Base-by-base conservation (phyloP, 2,113 vertebrate genomes). In the Marmota monax region DNA sequence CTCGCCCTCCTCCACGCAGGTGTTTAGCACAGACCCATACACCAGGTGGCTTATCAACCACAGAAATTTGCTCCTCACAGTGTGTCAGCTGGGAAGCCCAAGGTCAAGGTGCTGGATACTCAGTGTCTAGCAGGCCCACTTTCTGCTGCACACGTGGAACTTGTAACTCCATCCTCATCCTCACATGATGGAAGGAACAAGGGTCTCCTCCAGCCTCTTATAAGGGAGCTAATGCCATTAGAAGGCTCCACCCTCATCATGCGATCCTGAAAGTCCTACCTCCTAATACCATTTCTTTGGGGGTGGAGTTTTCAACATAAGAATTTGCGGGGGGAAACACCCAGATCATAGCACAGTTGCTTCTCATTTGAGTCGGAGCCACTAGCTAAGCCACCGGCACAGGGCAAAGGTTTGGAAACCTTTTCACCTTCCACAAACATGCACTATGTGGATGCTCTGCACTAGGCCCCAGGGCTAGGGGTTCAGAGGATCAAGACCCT, bases 251-350 rank as follows among this genome's bases (percentile, higher is more conserved):
- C 23, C 11, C 13, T 61, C 20, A 39, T 39, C 22, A 51, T 63
- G 17, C n/a, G 77, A 90, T 45, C 70, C 34, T 37, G 48, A 65
- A 78, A 51, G 13, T 48, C 83, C 29, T 20, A n/a, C 20, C 20
- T 78, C 63, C 51, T 56, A 63, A 63, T 37, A 73, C 22, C 78
- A 53, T 11, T 32, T n/a, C 29, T 25, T n/a, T 13, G 56, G n/a
- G 37, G 37, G 32, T 23, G 16, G 27, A 0, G 25, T 69, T 29
- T 48, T 25, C 11, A 84, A 32, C 45, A 42, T 12, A 7, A 32
- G 18, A 16, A 4, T 72, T 42, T 45, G 16, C 0, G 2, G 56
- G 10, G 48, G 45, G 77, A 22, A 67, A 29, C 0, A 1, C 8
- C 63, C 58, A 87, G 3, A 5, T 22, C 4, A 32, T 0, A 61